Evolutionary conservation across 2,888 invertebrate genomes (phyloP).

Genomic region (Caenorhabditis drosophilae): DNA sequence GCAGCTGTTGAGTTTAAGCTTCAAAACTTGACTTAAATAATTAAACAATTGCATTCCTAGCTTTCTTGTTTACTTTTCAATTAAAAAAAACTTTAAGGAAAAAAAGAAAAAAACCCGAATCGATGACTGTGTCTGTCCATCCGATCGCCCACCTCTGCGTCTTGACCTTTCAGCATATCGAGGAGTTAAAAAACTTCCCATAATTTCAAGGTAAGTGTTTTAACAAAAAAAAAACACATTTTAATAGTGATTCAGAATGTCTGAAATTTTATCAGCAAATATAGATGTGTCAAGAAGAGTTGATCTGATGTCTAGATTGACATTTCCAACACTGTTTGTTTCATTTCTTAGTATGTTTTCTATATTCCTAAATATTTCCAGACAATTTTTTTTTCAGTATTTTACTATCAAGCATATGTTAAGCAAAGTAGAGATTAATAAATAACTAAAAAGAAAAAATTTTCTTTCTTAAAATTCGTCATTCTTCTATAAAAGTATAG

Average conservation of each 20-base stretch:
- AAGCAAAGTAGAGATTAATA: conserved; percentile 35
- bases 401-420: conserved; percentile 64
- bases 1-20: not conserved
- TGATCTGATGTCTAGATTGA: conserved; percentile 60
- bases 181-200: conserved; percentile 20
- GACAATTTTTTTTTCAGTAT: conserved; percentile 61
- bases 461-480: too few relatives aligned
- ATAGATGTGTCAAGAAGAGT: conserved; percentile 64
- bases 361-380: too few relatives aligned
- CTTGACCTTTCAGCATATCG: conserved; percentile 58
- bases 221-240: too few relatives aligned
- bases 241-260: conserved; percentile 14
- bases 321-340: conserved; percentile 56
- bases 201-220: conserved; percentile 35
- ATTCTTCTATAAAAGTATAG: too few relatives aligned
- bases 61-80: not conserved
- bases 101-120: conserved; percentile 60
- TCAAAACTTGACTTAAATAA: too few relatives aligned
- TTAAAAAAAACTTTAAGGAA: conserved; percentile 30
- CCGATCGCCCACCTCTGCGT: conserved; percentile 54
- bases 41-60: too few relatives aligned
- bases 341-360: conserved; percentile 52
- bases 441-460: too few relatives aligned
- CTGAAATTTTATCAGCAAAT: conserved; percentile 21
- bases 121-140: conserved; percentile 66